These are phyloP conservation scores for Cyphomyrmex costatus DNA, from an alignment of 1,140 invertebrate genomes.

Conservation along the genomic window DNA sequence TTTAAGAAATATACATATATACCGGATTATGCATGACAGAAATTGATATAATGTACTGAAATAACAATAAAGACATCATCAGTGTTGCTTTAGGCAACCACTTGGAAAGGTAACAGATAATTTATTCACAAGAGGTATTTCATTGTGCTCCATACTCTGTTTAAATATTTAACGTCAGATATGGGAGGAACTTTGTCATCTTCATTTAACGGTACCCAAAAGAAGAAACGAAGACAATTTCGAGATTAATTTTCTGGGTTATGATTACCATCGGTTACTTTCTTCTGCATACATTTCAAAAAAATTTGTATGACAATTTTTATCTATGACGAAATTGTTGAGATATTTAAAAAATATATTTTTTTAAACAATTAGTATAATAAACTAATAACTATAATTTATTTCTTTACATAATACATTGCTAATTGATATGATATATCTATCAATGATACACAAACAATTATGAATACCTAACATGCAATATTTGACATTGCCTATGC, in stretches of 20 bases:
- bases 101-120: constrained; percentile 70
- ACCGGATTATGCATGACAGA: not conserved
- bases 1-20: not conserved
- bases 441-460: not conserved
- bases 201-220: constrained; percentile 80
- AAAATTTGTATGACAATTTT: not conserved
- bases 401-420: not conserved
- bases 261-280: constrained; percentile 40
- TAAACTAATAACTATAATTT: too few relatives aligned
- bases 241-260: constrained; percentile 79
- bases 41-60: constrained; percentile 8
- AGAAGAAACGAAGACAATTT: constrained; percentile 67
- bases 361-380: too few relatives aligned
- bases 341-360: not conserved
- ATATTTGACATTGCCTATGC: not conserved
- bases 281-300: not conserved
- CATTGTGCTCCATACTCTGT: constrained; percentile 82
- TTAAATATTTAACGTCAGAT: constrained; percentile 85
- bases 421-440: not conserved
- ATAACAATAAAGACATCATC: constrained; percentile 51
- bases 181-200: constrained; percentile 73
- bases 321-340: not conserved
- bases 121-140: constrained; percentile 74
- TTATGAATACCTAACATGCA: not conserved
- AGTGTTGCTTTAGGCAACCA: constrained; percentile 30